phyloP scores from a whole-genome alignment of 1,140 invertebrate genomes.

The Stegodyphus mimosarum region DNA sequence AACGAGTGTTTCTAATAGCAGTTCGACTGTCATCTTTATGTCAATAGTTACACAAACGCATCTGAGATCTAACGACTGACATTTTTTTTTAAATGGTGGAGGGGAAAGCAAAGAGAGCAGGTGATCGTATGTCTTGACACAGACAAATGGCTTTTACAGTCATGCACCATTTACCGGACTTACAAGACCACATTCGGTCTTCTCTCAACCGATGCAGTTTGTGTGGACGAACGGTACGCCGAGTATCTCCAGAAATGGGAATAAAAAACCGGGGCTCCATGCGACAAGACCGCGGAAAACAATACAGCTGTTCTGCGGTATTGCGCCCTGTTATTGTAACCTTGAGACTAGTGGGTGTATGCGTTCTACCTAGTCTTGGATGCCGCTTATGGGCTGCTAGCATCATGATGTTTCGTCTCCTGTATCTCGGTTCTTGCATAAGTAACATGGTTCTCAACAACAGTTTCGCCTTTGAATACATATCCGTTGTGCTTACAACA shows the following conservation, averaged over 20 bases:
- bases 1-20: not conserved
- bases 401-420: slow-evolving; percentile 31
- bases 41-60: slow-evolving; percentile 20
- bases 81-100: not conserved
- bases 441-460: slow-evolving; percentile 44
- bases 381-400: slow-evolving; percentile 36
- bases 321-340: slow-evolving; percentile 37
- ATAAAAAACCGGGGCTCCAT: slow-evolving; percentile 18
- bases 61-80: slow-evolving; percentile 37
- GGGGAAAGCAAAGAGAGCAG: not conserved
- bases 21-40: not conserved
- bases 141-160: slow-evolving; percentile 49
- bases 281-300: slow-evolving; percentile 10
- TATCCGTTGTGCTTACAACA: slow-evolving; percentile 52
- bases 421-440: slow-evolving; percentile 42
- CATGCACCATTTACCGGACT: slow-evolving; percentile 53
- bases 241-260: slow-evolving; percentile 27
- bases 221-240: slow-evolving; percentile 24
- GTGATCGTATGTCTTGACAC: slow-evolving; percentile 11
- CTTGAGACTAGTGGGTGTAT: slow-evolving; percentile 44
- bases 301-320: slow-evolving; percentile 31
- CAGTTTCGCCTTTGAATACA: slow-evolving; percentile 52
- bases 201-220: slow-evolving; percentile 25
- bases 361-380: slow-evolving; percentile 22
- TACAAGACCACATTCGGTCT: slow-evolving; percentile 8